Conservation (phyloP, 2,888 invertebrate species). For the Anoplius nigerrimus region DNA sequence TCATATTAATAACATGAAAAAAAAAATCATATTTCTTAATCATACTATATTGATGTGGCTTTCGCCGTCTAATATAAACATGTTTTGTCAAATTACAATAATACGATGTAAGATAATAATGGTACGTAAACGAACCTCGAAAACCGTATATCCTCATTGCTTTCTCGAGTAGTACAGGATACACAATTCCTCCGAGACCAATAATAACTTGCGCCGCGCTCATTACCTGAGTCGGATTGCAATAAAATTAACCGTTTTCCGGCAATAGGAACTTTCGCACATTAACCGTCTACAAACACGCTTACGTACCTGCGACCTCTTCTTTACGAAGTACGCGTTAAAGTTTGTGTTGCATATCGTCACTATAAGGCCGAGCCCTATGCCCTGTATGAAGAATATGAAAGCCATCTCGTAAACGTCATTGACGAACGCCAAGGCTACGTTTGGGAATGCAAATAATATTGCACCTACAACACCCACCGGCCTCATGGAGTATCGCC, state of each 20-base stretch:
- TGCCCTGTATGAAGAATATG: slow-evolving; percentile 79
- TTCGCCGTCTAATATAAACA: too few species aligned
- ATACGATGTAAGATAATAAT: too few species aligned
- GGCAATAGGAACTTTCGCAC: neutral
- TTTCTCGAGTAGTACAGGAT: slow-evolving; percentile 81
- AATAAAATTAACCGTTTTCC: too few species aligned
- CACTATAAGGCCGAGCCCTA: slow-evolving; percentile 84
- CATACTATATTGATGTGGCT: too few species aligned
- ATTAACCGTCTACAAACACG: neutral
- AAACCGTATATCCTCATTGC: slow-evolving; percentile 82
- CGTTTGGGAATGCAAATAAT: slow-evolving; percentile 80
- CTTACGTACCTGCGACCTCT: slow-evolving; percentile 77
- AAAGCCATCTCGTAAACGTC: slow-evolving; percentile 80
- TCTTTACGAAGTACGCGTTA: slow-evolving; percentile 84
- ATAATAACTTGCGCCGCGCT: slow-evolving; percentile 84
- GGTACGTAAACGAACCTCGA: slow-evolving; percentile 79
- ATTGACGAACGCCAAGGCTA: slow-evolving; percentile 80
- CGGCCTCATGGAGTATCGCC: slow-evolving; percentile 81
- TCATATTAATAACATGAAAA: too few species aligned
- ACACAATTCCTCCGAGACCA: slow-evolving; percentile 82
- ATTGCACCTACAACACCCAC: slow-evolving; percentile 82
- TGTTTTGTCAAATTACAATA: too few species aligned
- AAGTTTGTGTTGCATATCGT: slow-evolving; percentile 85
- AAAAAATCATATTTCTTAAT: too few species aligned
- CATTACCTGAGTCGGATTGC: slow-evolving; percentile 78